Percentiles rank a stretch among this genome's conserved stretches.
Evolutionary conservation across 1,140 invertebrate genomes (phyloP).

Genomic region (Bombus superbus): DNA sequence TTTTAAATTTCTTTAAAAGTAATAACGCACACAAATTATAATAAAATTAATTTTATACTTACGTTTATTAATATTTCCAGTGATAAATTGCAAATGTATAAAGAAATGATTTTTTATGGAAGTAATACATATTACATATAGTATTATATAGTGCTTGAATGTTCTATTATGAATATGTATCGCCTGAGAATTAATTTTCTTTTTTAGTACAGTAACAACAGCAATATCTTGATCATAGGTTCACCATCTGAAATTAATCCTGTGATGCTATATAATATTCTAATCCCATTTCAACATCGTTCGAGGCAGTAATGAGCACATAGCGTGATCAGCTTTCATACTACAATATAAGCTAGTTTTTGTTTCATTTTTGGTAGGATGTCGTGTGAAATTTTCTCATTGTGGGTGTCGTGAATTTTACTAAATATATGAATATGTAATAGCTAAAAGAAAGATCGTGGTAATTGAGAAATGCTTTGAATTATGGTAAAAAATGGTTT

Average conservation of each 20-base stretch:
- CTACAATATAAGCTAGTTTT: neutral
- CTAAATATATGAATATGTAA: neutral
- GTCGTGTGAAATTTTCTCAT: neutral
- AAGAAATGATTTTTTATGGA: too few species aligned
- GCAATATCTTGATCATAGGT: slow-evolving; percentile 20
- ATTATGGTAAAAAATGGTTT: neutral
- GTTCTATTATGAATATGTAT: too few species aligned
- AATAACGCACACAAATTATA: too few species aligned
- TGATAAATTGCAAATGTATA: too few species aligned
- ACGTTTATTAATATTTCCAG: too few species aligned
- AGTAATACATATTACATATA: too few species aligned
- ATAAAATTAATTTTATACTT: too few species aligned
- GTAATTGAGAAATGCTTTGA: neutral
- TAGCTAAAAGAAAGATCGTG: neutral
- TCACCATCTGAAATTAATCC: neutral
- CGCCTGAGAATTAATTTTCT: too few species aligned
- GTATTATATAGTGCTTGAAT: too few species aligned
- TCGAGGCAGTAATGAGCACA: slow-evolving; percentile 40
- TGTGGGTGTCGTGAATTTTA: neutral
- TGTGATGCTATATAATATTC: slow-evolving; percentile 32
- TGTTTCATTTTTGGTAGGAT: slow-evolving; percentile 6
- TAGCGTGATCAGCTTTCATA: slow-evolving; percentile 41
- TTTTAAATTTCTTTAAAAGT: too few species aligned
- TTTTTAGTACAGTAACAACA: too few species aligned
- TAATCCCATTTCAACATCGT: slow-evolving; percentile 16